Conservation (phyloP, 2,113 vertebrate species). For the Micronycteris hirsuta region DNA sequence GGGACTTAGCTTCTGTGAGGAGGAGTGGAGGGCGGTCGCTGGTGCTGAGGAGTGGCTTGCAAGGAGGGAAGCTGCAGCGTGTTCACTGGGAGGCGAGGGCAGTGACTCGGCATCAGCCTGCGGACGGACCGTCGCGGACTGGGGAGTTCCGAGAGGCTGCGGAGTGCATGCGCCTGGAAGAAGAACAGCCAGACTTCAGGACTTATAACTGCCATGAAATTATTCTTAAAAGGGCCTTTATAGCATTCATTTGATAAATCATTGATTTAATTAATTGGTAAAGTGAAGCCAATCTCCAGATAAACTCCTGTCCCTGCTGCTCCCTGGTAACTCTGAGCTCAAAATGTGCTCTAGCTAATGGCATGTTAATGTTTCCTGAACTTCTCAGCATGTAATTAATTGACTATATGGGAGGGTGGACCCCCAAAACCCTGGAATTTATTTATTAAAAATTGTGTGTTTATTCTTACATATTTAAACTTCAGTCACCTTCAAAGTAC, state of each 20-base stretch:
- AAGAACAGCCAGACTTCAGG: background rate
- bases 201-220: background rate
- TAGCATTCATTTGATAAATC: background rate
- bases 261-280: background rate
- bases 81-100: fast-evolving
- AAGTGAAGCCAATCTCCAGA: background rate
- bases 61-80: background rate
- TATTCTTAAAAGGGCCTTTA: background rate
- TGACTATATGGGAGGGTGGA: background rate
- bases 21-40: fast-evolving
- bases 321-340: background rate
- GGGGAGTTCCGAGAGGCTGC: background rate
- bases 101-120: no score
- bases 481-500: no score
- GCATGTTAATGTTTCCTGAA: background rate
- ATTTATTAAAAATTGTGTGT: no score
- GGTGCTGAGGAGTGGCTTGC: background rate
- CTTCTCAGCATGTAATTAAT: background rate
- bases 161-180: background rate
- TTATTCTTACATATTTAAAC: no score
- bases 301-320: background rate
- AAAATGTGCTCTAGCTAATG: background rate
- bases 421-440: no score
- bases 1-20: fast-evolving
- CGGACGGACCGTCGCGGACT: background rate